Evolutionary conservation across 1,140 invertebrate species (phyloP).

Genomic region (Macrobrachium rosenbergii): DNA sequence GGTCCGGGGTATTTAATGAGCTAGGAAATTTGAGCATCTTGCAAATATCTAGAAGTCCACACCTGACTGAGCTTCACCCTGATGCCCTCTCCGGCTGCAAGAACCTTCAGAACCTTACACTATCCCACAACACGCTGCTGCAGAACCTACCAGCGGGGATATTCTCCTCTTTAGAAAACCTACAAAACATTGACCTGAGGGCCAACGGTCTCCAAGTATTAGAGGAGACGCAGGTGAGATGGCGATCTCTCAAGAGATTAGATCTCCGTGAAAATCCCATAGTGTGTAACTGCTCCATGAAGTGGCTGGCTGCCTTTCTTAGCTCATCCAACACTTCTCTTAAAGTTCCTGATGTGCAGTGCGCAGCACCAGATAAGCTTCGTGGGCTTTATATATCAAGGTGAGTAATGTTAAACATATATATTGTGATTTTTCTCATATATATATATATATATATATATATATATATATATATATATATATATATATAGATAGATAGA

Average conservation of each 20-base stretch:
- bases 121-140: conserved; percentile 81
- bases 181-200: conserved; percentile 81
- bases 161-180: conserved; percentile 71
- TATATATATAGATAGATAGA: too few relatives aligned
- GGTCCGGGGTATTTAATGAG: conserved; percentile 40
- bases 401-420: neutral
- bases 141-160: conserved; percentile 75
- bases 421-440: too few relatives aligned
- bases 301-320: conserved; percentile 76
- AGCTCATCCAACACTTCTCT: conserved; percentile 48
- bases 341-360: conserved; percentile 54
- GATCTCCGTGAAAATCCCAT: conserved; percentile 84
- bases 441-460: neutral
- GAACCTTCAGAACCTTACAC: conserved; percentile 78
- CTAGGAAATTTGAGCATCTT: conserved; percentile 46
- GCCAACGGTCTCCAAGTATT: conserved; percentile 83
- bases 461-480: too few relatives aligned
- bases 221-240: conserved; percentile 70
- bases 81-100: conserved; percentile 52
- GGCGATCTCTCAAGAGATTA: conserved; percentile 66
- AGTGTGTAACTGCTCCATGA: conserved; percentile 87
- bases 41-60: conserved; percentile 59
- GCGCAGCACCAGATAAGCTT: conserved; percentile 57
- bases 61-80: conserved; percentile 38
- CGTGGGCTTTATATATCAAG: conserved; percentile 62